phyloP scores from a whole-genome alignment of 1,140 invertebrate species.

The Bombus confusus region DNA sequence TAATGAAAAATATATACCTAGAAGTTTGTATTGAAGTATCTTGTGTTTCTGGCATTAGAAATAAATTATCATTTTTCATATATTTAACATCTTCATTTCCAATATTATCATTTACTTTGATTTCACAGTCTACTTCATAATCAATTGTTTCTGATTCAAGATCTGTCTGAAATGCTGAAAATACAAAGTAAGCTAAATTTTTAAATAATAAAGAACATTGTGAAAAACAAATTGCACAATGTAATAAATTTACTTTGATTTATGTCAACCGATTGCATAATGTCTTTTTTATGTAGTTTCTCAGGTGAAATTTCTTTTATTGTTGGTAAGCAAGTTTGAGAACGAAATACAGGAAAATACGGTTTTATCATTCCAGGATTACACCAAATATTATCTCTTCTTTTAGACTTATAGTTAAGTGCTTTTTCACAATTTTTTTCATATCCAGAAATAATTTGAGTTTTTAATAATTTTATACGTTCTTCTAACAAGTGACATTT shows the following conservation, averaged over 20 bases:
- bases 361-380: conserved; percentile 33
- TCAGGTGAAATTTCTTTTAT: conserved; percentile 60
- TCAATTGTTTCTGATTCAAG: conserved; percentile 68
- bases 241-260: conserved; percentile 51
- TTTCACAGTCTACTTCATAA: neutral
- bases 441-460: conserved; percentile 47
- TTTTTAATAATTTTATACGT: conserved; percentile 49
- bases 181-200: neutral
- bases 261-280: conserved; percentile 23
- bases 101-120: conserved; percentile 5
- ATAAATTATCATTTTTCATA: neutral
- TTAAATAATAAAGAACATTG: neutral
- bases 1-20: conserved; percentile 37
- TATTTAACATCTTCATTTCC: conserved; percentile 26
- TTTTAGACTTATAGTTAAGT: conserved; percentile 47
- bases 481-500: conserved; percentile 45
- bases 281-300: conserved; percentile 22
- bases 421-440: conserved; percentile 8
- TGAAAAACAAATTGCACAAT: neutral
- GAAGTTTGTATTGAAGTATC: conserved; percentile 22
- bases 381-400: conserved; percentile 37
- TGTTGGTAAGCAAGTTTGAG: conserved; percentile 30
- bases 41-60: conserved; percentile 8
- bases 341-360: conserved; percentile 6
- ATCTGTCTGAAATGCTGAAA: conserved; percentile 64